Evolutionary conservation across 1,140 invertebrate genomes (phyloP), one percentile per base, ranked within the genome.

Genomic region (Ostrea edulis): DNA sequence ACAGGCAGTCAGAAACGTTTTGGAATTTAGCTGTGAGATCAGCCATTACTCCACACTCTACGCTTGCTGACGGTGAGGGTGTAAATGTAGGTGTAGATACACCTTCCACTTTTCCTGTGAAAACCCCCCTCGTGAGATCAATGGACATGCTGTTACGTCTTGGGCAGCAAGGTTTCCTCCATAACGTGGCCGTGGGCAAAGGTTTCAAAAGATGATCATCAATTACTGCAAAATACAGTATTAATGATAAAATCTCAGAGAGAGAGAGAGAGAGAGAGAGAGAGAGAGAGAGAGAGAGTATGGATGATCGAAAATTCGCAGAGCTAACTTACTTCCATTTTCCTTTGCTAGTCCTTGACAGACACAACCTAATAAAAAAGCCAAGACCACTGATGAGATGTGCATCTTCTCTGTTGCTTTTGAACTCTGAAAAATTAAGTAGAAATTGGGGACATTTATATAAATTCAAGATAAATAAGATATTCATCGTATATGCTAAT

Each of bases 21-120:
- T 52, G 17, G 51, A 83, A 83, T 44, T 83, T 83, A 25, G 52
- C 52, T n/a, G 44, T 22, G 35, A 83, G 82, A 52, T 51, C 51
- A 2, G 82, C 82, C 82, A 52, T 52, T 7, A 29, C n/a, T n/a
- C 52, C 51, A 54, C 82, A 83, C 52, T 53, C 20, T 8, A 3
- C 44, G 5, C n/a, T 54, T 11, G 17, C n/a, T 83, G 82, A 54
- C n/a, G 5, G 44, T 29, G 22, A n/a, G 8, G 9, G 8, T n/a
- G 11, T 51, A 53, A 54, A 54, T 83, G 44, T 53, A 4, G 44
- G 44, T 14, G 9, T 17, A 14, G 68, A 77, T 25, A 77, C 68
- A 25, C 68, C 68, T 25, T 77, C 25, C 14, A 35, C 68, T 9
- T 25, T 25, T 4, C 25, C 68, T 12, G 1, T 29, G 29, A 77